Conservation (phyloP, 2,888 invertebrate genomes). For the Strigamia transsilvanica region DNA sequence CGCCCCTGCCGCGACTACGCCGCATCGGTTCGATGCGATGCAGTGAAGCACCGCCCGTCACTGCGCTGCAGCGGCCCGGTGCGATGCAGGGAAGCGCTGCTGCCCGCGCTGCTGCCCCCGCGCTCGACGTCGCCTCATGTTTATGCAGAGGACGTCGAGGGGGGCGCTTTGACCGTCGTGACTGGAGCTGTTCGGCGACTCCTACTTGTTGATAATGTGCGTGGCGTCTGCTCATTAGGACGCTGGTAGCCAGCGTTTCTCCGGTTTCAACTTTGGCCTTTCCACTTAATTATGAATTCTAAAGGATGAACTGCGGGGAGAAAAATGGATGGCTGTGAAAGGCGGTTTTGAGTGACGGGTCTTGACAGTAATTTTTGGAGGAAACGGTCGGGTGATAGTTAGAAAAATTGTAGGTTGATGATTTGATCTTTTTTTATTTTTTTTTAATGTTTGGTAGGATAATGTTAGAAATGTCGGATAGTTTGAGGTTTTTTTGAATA, state of each 20-base stretch:
- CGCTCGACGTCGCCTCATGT: neutral
- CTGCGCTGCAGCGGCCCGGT: neutral
- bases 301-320: neutral
- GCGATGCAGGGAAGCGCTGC: neutral
- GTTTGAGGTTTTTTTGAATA: no score
- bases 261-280: neutral
- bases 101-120: no score
- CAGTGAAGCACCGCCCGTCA: slow-evolving; percentile 18
- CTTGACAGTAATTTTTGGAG: neutral
- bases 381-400: neutral
- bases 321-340: neutral
- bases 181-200: neutral
- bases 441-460: no score
- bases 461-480: no score
- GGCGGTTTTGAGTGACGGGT: neutral
- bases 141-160: neutral
- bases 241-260: slow-evolving; percentile 9
- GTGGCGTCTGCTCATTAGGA: slow-evolving; percentile 2
- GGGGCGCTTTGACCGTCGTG: neutral
- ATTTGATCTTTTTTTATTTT: neutral
- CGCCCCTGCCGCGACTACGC: neutral
- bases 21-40: slow-evolving; percentile 3
- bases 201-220: neutral
- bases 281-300: neutral
- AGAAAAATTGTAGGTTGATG: neutral